Evolutionary conservation across 2,113 vertebrate genomes (phyloP).

Genomic region (Hippoglossus stenolepis): DNA sequence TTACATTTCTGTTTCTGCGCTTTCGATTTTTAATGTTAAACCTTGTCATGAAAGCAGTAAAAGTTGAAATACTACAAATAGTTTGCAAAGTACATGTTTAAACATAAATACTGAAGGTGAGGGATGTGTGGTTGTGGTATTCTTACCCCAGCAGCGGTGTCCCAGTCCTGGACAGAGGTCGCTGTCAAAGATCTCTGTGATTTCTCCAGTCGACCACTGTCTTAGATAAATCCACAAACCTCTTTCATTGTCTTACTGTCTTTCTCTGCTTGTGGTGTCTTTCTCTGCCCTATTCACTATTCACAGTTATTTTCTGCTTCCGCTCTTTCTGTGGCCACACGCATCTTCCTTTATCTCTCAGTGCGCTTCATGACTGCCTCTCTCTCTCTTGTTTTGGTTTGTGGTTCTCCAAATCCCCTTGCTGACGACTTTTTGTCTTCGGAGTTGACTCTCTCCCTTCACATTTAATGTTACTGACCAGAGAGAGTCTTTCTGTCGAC

Average conservation of each 20-base stretch:
- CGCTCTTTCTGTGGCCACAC: slow-evolving; percentile 37
- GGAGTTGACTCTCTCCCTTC: neutral
- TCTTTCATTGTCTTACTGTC: neutral
- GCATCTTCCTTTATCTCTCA: slow-evolving; percentile 41
- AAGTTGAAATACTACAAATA: neutral
- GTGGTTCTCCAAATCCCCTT: slow-evolving; percentile 32
- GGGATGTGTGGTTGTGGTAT: neutral
- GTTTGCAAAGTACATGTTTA: neutral
- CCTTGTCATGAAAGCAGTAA: neutral
- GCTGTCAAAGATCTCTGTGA: slow-evolving; percentile 50
- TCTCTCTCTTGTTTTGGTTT: slow-evolving; percentile 30
- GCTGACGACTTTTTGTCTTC: slow-evolving; percentile 18
- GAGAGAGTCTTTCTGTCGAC: slow-evolving; percentile 22
- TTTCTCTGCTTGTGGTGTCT: slow-evolving; percentile 29
- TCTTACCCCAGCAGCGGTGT: slow-evolving; percentile 66
- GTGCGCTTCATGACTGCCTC: slow-evolving; percentile 24
- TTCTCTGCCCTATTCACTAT: slow-evolving; percentile 20
- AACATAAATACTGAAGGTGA: neutral
- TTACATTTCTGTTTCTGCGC: too few relatives aligned
- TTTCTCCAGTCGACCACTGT: slow-evolving; percentile 14
- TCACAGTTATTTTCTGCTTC: slow-evolving; percentile 42
- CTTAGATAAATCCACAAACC: slow-evolving; percentile 34
- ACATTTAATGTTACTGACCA: slow-evolving; percentile 1
- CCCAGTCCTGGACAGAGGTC: neutral
- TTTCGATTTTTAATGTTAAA: neutral